Percentiles rank a stretch among this genome's conserved stretches.
phyloP scores from a whole-genome alignment of 2,113 vertebrate genomes.

The Channa maculata region DNA sequence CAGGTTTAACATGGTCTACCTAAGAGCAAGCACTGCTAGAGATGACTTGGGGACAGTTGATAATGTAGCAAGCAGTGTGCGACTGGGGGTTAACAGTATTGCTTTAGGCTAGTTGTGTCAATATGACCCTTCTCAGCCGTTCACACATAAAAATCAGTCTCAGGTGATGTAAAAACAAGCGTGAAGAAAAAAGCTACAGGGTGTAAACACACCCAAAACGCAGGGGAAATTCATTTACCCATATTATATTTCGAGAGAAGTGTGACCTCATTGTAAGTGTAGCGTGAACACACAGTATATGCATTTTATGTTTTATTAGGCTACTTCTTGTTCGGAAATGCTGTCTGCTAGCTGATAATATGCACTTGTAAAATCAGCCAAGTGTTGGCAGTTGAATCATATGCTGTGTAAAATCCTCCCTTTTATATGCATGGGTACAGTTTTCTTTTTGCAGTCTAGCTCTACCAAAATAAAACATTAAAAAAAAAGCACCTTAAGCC shows the following conservation, averaged over 20 bases:
- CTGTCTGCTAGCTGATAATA: constrained; percentile 23
- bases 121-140: constrained; percentile 23
- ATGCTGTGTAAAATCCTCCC: constrained; percentile 24
- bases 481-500: constrained; percentile 19
- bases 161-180: constrained; percentile 35
- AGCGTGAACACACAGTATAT: constrained; percentile 28
- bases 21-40: constrained; percentile 42
- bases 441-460: constrained; percentile 14
- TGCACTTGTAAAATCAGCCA: constrained; percentile 44
- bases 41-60: constrained; percentile 52
- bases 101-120: constrained; percentile 9
- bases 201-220: constrained; percentile 10
- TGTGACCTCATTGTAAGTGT: constrained; percentile 33
- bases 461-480: constrained; percentile 1
- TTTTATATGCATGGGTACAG: constrained; percentile 16
- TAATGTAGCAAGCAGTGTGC: constrained; percentile 27
- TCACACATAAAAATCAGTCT: constrained; percentile 31
- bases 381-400: constrained; percentile 13
- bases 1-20: constrained; percentile 41
- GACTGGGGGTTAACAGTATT: constrained; percentile 25
- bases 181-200: constrained; percentile 1
- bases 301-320: constrained; percentile 39
- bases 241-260: constrained; percentile 17
- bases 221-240: constrained; percentile 17
- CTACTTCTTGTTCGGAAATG: constrained; percentile 21